Base-by-base conservation (phyloP, 2,113 vertebrate species). In the Centropus bengalensis region DNA sequence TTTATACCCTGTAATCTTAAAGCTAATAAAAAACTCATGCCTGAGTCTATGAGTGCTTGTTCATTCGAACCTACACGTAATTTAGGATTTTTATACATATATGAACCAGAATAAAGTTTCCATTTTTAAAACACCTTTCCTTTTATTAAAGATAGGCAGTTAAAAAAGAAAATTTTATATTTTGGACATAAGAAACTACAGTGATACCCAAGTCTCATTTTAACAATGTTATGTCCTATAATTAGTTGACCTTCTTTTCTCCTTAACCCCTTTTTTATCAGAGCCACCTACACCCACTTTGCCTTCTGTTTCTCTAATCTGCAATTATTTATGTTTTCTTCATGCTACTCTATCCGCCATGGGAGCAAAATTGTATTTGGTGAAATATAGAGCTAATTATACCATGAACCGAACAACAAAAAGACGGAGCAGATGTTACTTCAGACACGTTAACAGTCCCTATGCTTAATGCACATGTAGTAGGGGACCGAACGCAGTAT, bases 351-450 rank as follows among this genome's bases (percentile, higher is more conserved):
- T 96, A 96, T 97, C 97, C 95, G 64, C 97, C 97, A 97, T 97
- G 98, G 98, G 98, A 98, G 93, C 94, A 98, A 97, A 98, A 98
- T 95, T 98, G 98, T 98, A 97, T 98, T 98, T 98, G 97, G 97
- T 98, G 98, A 98, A 98, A 98, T 98, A 98, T 93, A 98, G 97
- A 98, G 97, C 98, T 98, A 98, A 98, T 98, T 98, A 98, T 97
- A 97, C 97, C 96, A 97, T 98, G 97, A 98, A 98, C 97, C 92
- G 96, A 97, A 97, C 97, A 98, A 98, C 98, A 98, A 98, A 98
- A 98, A 98, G 98, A 97, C 97, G 96, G 97, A 98, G 98, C 98
- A 98, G 98, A 98, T 98, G 98, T 98, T 98, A 97, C 97, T 97
- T 98, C 97, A 98, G 97, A 98, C 91, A 78, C 97, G 97, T 97